These are phyloP conservation scores for Pseudorhombus dupliciocellatus DNA, from an alignment of 2,113 vertebrate genomes.

Conservation along the genomic window DNA sequence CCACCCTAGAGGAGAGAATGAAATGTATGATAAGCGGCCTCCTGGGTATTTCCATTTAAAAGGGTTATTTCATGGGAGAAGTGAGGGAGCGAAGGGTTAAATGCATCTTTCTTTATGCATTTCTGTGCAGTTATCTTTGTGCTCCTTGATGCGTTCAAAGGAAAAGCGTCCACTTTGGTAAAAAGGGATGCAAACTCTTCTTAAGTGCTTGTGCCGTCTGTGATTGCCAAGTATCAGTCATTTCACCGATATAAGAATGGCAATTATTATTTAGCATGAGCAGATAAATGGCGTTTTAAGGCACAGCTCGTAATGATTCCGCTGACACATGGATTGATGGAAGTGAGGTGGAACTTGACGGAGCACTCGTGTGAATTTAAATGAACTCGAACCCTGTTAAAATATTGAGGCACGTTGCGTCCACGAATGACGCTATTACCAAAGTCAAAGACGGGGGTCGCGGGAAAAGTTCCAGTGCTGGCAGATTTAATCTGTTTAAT, in stretches of 20 bases:
- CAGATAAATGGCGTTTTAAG: conserved; percentile 53
- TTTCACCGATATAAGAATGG: conserved; percentile 60
- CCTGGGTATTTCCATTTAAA: conserved; percentile 75
- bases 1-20: conserved; percentile 56
- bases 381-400: conserved; percentile 31
- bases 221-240: conserved; percentile 48
- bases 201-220: conserved; percentile 51
- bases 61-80: conserved; percentile 51
- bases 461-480: not conserved
- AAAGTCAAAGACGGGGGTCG: conserved; percentile 29
- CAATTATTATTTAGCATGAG: conserved; percentile 57
- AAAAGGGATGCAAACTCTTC: conserved; percentile 32
- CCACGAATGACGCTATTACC: not conserved
- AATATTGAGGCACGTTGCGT: conserved; percentile 16
- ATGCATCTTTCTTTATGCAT: conserved; percentile 42
- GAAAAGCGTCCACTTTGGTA: conserved; percentile 56
- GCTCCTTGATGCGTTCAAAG: conserved; percentile 55
- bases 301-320: conserved; percentile 34
- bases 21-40: conserved; percentile 65
- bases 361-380: conserved; percentile 37
- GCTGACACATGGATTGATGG: conserved; percentile 35
- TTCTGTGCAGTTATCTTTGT: conserved; percentile 53
- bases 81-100: conserved; percentile 45
- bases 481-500: not conserved
- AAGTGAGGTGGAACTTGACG: conserved; percentile 25